phyloP scores from a whole-genome alignment of 2,888 invertebrate genomes.

The Ophion slaviceki region DNA sequence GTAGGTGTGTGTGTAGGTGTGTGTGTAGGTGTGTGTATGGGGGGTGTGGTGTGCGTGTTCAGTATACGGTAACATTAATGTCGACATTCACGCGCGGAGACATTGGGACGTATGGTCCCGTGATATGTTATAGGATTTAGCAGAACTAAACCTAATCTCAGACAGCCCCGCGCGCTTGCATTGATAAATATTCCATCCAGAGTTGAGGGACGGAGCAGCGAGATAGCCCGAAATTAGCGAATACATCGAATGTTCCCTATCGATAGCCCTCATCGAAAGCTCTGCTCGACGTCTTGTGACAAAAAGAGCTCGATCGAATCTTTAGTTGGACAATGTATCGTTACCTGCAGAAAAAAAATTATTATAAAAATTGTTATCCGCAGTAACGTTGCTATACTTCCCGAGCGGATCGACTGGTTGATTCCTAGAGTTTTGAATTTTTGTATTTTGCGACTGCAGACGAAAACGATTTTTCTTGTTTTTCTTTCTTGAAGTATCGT shows the following conservation, averaged over 20 bases:
- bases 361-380: no score
- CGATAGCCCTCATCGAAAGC: neutral
- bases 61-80: conserved; percentile 36
- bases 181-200: conserved; percentile 61
- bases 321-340: no score
- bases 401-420: no score
- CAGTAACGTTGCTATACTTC: no score
- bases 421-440: no score
- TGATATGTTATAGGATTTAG: conserved; percentile 57
- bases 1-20: no score
- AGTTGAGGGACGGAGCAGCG: conserved; percentile 26
- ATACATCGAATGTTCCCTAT: neutral
- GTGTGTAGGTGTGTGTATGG: neutral
- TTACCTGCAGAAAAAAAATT: no score
- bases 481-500: no score
- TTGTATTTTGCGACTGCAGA: no score
- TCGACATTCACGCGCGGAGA: conserved; percentile 35
- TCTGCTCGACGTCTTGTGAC: neutral
- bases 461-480: no score
- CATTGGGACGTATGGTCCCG: conserved; percentile 42
- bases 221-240: conserved; percentile 13
- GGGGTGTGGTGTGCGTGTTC: neutral
- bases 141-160: conserved; percentile 54
- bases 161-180: conserved; percentile 18
- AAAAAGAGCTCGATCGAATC: neutral